Percentiles rank a stretch among this genome's conserved stretches.
phyloP scores from a whole-genome alignment of 2,113 vertebrate species.

The Setophaga coronata region DNA sequence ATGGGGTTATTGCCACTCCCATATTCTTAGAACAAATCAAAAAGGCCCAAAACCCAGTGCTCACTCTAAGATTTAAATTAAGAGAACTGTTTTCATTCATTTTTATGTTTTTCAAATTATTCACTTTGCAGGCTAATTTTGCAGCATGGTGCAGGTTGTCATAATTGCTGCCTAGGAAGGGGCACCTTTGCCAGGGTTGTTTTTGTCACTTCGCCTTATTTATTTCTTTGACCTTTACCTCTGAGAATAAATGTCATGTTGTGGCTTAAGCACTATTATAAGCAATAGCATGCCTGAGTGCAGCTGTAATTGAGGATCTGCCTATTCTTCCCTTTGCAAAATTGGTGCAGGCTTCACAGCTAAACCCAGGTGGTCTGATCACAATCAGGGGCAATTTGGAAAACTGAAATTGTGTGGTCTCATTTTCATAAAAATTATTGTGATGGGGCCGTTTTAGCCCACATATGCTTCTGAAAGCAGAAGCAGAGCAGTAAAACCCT shows the following conservation, averaged over 20 bases:
- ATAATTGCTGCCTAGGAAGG: background rate
- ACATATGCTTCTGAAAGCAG: background rate
- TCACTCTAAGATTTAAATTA: background rate
- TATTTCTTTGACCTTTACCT: background rate
- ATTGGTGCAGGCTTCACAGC: background rate
- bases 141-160: background rate
- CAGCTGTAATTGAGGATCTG: background rate
- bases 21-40: background rate
- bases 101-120: background rate
- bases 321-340: background rate
- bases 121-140: background rate
- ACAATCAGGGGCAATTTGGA: background rate
- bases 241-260: background rate
- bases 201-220: background rate
- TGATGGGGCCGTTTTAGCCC: background rate
- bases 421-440: background rate
- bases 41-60: background rate
- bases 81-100: background rate
- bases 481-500: background rate
- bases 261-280: background rate
- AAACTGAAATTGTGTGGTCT: background rate
- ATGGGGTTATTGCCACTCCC: background rate
- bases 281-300: background rate
- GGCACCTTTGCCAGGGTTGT: background rate
- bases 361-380: background rate